Evolutionary conservation across 2,797 vertebrate species (phyloP).

Genomic region (Anabacerthia variegaticeps): DNA sequence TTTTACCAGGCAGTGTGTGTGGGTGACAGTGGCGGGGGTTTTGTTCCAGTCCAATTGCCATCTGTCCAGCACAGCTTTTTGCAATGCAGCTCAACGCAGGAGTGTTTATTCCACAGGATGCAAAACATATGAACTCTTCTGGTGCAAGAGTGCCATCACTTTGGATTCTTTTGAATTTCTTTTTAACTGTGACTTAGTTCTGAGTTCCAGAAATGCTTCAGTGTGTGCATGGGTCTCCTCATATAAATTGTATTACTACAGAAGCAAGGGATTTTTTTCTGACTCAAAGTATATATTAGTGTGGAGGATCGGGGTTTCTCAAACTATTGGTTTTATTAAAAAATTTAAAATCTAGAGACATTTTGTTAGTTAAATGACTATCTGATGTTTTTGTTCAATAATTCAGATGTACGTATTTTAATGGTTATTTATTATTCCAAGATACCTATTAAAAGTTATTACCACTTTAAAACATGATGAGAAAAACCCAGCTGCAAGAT

Average conservation of each 20-base stretch:
- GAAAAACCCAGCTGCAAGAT: not conserved
- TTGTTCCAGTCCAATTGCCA: constrained; percentile 60
- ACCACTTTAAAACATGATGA: not conserved
- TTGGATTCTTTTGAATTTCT: not conserved
- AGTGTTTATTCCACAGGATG: constrained; percentile 64
- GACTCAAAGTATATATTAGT: not conserved
- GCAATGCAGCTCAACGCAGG: constrained; percentile 31
- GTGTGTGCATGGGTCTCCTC: not conserved
- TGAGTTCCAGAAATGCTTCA: not conserved
- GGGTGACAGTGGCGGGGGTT: constrained; percentile 21
- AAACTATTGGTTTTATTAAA: not conserved
- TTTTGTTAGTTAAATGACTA: not conserved
- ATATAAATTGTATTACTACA: not conserved
- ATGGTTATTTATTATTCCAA: not conserved
- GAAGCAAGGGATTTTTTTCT: not conserved
- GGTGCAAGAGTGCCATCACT: not conserved
- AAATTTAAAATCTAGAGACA: not conserved
- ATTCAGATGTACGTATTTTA: not conserved
- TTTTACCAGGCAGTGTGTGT: constrained; percentile 28
- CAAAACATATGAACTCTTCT: not conserved
- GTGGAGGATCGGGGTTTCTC: not conserved
- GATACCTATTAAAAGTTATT: not conserved
- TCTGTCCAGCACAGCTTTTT: constrained; percentile 70
- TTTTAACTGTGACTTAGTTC: not conserved
- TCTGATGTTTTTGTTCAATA: not conserved